Evolutionary conservation across 37 sponge, comb jelly and placozoan genomes (phyloP).

Genomic region (Spongilla lacustris): DNA sequence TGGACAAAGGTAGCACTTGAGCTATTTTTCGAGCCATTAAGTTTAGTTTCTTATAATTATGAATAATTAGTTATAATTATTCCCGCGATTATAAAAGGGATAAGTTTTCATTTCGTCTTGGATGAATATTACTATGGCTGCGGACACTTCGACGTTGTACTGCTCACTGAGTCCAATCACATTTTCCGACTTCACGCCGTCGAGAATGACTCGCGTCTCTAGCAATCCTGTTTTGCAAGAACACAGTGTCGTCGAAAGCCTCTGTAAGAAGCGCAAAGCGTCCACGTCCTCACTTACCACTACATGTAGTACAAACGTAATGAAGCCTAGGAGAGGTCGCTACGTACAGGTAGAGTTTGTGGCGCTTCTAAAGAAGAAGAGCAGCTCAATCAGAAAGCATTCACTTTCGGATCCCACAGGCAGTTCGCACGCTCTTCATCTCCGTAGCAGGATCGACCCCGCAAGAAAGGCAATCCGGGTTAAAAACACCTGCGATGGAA

Average conservation of each 20-base stretch:
- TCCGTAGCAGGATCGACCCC: no score
- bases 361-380: not conserved
- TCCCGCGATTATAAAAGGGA: no score
- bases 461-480: no score
- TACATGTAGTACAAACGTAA: not conserved
- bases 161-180: not conserved
- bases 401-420: no score
- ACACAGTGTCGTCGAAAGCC: slow-evolving; percentile 5
- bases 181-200: slow-evolving; percentile 36
- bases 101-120: no score
- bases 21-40: no score
- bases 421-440: no score
- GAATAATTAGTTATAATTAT: no score
- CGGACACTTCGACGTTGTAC: not conserved
- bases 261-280: not conserved
- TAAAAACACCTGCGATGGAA: no score
- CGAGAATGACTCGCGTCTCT: slow-evolving; percentile 50
- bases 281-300: not conserved
- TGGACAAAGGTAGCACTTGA: no score
- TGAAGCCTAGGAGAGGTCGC: not conserved
- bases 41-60: no score
- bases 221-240: slow-evolving; percentile 49
- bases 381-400: no score
- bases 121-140: not conserved
- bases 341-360: slow-evolving; percentile 28